phyloP scores from a whole-genome alignment of 2,888 invertebrate species.

The Vesta saturnalis region DNA sequence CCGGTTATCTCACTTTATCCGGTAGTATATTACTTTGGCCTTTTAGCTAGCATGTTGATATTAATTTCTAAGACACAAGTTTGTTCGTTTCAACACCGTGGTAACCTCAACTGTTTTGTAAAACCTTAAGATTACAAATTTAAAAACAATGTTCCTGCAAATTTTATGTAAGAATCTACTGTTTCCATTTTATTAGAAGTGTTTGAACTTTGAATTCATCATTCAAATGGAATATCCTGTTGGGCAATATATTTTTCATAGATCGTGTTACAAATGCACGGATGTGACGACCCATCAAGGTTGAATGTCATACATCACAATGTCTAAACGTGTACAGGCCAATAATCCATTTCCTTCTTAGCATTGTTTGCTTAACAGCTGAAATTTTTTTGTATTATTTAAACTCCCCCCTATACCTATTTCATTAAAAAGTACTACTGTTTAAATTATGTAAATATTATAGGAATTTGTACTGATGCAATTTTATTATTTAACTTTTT shows the following conservation, averaged over 20 bases:
- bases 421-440: neutral
- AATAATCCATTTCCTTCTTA: slow-evolving; percentile 29
- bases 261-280: slow-evolving; percentile 37
- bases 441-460: neutral
- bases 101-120: neutral
- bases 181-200: slow-evolving; percentile 6
- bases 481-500: neutral
- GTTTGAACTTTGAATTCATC: slow-evolving; percentile 32
- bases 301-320: slow-evolving; percentile 38
- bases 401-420: neutral
- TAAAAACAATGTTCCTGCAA: too few relatives aligned
- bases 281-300: slow-evolving; percentile 41
- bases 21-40: slow-evolving; percentile 19
- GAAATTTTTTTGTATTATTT: slow-evolving; percentile 21
- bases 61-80: neutral
- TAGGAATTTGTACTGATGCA: slow-evolving; percentile 3
- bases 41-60: neutral
- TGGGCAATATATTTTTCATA: slow-evolving; percentile 38
- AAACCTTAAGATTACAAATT: too few relatives aligned
- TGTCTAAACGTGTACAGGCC: slow-evolving; percentile 32
- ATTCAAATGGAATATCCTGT: slow-evolving; percentile 38
- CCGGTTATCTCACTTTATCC: slow-evolving; percentile 34
- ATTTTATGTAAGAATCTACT: neutral
- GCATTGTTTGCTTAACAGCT: slow-evolving; percentile 34
- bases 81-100: neutral